Conservation (phyloP, 2,113 vertebrate genomes). For the Phalacrocorax aristotelis region DNA sequence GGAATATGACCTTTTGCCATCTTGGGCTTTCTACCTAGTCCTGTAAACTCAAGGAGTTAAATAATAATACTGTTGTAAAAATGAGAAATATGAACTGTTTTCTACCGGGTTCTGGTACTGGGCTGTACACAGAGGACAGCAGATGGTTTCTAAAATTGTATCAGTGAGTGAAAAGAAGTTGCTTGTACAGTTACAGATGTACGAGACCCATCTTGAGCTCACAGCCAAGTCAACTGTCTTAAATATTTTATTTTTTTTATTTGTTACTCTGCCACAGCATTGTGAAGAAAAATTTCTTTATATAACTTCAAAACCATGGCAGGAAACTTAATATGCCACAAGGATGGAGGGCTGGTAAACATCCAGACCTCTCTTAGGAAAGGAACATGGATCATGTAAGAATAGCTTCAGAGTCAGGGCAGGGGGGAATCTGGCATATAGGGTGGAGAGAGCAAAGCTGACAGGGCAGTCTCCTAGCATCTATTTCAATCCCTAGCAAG, state of each 20-base stretch:
- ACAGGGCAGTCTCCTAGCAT: neutral
- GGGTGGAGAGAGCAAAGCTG: neutral
- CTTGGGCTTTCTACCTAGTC: slow-evolving; percentile 5
- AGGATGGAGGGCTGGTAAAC: neutral
- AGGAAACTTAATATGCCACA: neutral
- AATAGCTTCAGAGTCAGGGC: neutral
- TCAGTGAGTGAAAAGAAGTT: neutral
- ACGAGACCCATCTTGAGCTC: neutral
- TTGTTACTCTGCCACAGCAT: neutral
- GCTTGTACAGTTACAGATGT: neutral
- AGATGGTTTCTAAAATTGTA: neutral
- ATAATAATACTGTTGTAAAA: neutral
- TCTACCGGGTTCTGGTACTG: neutral
- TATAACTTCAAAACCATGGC: neutral
- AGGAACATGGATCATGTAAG: neutral
- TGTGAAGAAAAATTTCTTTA: neutral
- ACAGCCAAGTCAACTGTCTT: neutral
- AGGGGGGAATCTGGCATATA: neutral
- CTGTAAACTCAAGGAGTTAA: slow-evolving; percentile 5
- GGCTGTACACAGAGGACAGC: neutral
- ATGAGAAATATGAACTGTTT: neutral
- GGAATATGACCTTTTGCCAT: slow-evolving; percentile 16
- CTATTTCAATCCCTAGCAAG: neutral
- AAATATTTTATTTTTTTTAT: neutral
- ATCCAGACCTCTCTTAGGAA: neutral